phyloP scores from a whole-genome alignment of 2,888 invertebrate genomes.

The Poecilobothrus nobilitatus region DNA sequence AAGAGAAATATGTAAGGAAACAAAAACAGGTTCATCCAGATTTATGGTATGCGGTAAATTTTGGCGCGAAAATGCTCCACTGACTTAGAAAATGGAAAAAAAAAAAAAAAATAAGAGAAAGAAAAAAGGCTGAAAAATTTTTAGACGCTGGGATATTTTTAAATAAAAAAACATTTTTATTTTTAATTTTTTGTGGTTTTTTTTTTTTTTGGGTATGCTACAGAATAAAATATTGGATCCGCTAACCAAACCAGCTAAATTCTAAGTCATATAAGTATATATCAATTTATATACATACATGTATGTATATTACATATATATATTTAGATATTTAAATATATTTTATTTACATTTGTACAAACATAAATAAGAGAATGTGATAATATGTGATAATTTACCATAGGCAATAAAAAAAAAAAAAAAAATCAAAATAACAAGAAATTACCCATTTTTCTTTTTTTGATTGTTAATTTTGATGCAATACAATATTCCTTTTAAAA shows the following conservation, averaged over 20 bases:
- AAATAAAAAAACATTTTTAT: too few species aligned
- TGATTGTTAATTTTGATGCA: not conserved
- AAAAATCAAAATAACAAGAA: too few species aligned
- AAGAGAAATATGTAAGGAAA: not conserved
- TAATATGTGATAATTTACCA: not conserved
- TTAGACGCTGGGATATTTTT: not conserved
- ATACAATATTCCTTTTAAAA: too few species aligned
- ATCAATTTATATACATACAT: not conserved
- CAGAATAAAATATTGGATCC: not conserved
- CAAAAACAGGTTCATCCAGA: conserved; percentile 18
- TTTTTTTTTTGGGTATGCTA: too few species aligned
- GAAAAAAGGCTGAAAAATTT: not conserved
- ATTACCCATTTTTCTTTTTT: not conserved
- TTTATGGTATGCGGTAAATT: conserved; percentile 10
- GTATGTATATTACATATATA: not conserved
- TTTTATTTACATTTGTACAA: too few species aligned
- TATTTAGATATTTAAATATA: too few species aligned
- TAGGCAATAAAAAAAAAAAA: not conserved
- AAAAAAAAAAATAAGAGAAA: not conserved
- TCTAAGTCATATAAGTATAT: not conserved
- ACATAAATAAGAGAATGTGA: not conserved
- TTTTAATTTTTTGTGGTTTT: too few species aligned
- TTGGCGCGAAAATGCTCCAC: conserved; percentile 21
- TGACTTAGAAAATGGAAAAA: conserved; percentile 14
- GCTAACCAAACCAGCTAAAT: not conserved